Evolutionary conservation across 2,113 vertebrate genomes (phyloP), one percentile per base, ranked within the genome.

Genomic region (Pachypanchax playfairii): DNA sequence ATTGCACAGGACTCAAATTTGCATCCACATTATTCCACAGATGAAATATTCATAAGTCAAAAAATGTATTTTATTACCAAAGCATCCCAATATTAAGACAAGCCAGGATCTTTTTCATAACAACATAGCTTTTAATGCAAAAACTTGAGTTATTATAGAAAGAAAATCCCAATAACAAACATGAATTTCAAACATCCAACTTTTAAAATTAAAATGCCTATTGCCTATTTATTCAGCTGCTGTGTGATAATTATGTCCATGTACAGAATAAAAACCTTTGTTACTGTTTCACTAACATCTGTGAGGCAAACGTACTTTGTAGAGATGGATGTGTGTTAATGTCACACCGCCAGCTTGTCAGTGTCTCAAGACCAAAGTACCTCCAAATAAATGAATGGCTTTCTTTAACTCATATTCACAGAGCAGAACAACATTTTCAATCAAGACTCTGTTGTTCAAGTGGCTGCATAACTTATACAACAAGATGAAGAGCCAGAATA

Each of bases 401-500:
- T 38, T 25, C 22, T 44, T n/a, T 14, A 49, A 35, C 38, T 20
- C 9, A 48, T 17, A n/a, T 35, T 43, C 2, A 22, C 41, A 25
- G 12, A 36, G 33, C 21, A 41, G 5, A 21, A 12, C 28, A 35
- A 10, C 24, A 9, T 48, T 13, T 36, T 43, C 44, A 44, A 52
- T 54, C 5, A 42, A 71, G 48, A 7, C 28, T 61, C 20, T 26
- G 9, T 22, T 24, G 2, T 56, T 65, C 4, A 52, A 9, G n/a
- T 7, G 29, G 39, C 35, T 65, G n/a, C 46, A 21, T 38, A 59
- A 53, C 29, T 42, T 18, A n/a, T 5, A 10, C 49, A 44, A 47
- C 49, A 65, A 25, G 44, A 22, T 48, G 46, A 54, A 1, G 12
- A 64, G 36, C 36, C 52, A 47, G 67, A 73, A 57, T 11, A 28